phyloP scores from a whole-genome alignment of 2,888 invertebrate species.

The Pterobdella sp. region DNA sequence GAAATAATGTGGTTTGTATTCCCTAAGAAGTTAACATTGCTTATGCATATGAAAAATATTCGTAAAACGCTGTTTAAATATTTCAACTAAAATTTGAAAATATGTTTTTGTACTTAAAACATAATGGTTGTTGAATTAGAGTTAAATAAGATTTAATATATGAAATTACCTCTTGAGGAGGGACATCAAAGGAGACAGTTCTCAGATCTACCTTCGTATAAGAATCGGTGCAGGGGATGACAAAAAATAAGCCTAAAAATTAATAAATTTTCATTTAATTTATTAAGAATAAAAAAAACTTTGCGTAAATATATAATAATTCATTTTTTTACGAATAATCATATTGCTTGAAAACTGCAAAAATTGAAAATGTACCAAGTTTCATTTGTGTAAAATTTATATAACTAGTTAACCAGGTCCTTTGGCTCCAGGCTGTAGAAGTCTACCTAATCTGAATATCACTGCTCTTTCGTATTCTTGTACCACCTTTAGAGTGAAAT shows the following conservation, averaged over 20 bases:
- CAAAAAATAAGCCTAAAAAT: conserved; percentile 45
- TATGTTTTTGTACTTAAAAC: background rate
- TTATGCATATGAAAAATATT: no score
- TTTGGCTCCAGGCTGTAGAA: conserved; percentile 81
- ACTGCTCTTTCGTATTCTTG: conserved; percentile 92
- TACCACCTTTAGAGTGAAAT: conserved; percentile 63
- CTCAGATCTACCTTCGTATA: conserved; percentile 47
- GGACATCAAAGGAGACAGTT: conserved; percentile 52
- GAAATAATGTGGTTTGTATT: no score
- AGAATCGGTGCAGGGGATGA: conserved; percentile 46
- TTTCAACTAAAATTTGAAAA: no score
- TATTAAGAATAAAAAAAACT: no score
- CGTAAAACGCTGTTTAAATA: no score
- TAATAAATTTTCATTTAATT: no score
- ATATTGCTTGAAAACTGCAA: no score
- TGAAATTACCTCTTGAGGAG: conserved; percentile 49
- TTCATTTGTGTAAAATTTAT: no score
- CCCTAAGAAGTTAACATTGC: no score
- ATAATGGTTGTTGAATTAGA: conserved; percentile 7
- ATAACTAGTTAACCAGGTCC: conserved; percentile 55
- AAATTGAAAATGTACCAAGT: no score
- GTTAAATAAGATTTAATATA: background rate
- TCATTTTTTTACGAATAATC: background rate
- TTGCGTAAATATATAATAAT: no score
- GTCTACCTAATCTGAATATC: conserved; percentile 80